Conservation (phyloP, 2,888 invertebrate species). For the Leucophenga montana region DNA sequence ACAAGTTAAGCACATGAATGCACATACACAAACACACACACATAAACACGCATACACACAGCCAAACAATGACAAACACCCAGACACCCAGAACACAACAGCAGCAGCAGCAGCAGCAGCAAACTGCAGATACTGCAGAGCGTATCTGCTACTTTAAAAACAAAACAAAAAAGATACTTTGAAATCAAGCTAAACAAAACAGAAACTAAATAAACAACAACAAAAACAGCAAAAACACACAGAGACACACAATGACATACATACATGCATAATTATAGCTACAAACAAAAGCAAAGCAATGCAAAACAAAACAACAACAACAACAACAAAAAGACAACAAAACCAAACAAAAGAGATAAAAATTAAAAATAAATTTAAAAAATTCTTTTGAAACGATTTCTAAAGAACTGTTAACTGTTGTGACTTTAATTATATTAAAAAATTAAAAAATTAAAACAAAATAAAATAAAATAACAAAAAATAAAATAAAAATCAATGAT, state of each 20-base stretch:
- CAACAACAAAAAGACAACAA: slow-evolving; percentile 12
- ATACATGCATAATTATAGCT: not conserved
- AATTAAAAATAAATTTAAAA: slow-evolving; percentile 16
- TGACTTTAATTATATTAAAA: slow-evolving; percentile 37
- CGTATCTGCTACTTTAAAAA: not conserved
- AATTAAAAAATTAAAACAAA: slow-evolving; percentile 37
- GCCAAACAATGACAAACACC: not conserved
- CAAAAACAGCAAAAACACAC: not conserved
- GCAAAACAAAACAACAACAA: slow-evolving; percentile 8
- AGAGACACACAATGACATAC: not conserved
- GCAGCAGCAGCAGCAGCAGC: no score
- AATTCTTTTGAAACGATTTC: slow-evolving; percentile 54
- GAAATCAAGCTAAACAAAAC: not conserved
- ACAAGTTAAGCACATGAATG: slow-evolving; percentile 32
- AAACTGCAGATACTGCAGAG: not conserved
- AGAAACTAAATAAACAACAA: not conserved
- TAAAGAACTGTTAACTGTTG: slow-evolving; percentile 57
- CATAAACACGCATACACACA: not conserved
- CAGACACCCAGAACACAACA: no score
- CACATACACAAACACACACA: slow-evolving; percentile 17
- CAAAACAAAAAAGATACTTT: not conserved
- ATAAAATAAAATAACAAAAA: slow-evolving; percentile 9
- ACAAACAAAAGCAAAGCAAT: not conserved
- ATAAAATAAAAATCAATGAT: slow-evolving; percentile 25
- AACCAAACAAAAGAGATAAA: slow-evolving; percentile 33